Conservation (phyloP, 2,888 invertebrate species). For the Danaus chrysippus region DNA sequence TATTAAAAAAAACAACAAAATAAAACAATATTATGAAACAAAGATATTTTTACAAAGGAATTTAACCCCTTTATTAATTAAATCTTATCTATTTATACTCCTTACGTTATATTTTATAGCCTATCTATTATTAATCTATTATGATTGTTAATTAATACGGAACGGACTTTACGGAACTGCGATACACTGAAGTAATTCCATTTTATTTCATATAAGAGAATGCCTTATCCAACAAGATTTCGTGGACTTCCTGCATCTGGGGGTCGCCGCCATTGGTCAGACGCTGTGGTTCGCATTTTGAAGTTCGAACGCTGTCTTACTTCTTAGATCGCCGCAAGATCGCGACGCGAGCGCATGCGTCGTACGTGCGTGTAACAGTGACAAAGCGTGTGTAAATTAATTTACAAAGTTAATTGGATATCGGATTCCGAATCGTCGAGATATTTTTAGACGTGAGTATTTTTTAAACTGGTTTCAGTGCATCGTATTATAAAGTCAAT, state of each 20-base stretch:
- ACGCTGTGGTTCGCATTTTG: constrained; percentile 30
- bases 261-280: constrained; percentile 50
- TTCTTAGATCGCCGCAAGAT: constrained; percentile 49
- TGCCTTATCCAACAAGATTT: constrained; percentile 42
- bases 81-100: too few relatives aligned
- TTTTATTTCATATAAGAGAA: constrained; percentile 23
- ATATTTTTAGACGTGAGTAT: constrained; percentile 56
- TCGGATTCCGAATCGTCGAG: constrained; percentile 46
- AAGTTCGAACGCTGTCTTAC: constrained; percentile 31
- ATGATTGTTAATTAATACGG: too few relatives aligned
- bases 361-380: constrained; percentile 38
- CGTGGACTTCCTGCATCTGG: constrained; percentile 52
- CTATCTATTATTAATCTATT: too few relatives aligned
- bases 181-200: constrained; percentile 8
- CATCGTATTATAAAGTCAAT: constrained; percentile 44
- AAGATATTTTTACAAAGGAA: too few relatives aligned
- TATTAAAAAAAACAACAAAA: too few relatives aligned
- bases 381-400: constrained; percentile 47
- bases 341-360: constrained; percentile 44
- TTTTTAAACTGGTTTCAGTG: constrained; percentile 55
- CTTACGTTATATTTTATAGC: too few relatives aligned
- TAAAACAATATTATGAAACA: too few relatives aligned
- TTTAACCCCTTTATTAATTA: too few relatives aligned
- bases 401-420: constrained; percentile 43
- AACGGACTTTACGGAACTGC: constrained; percentile 18